Evolutionary conservation across 2,113 vertebrate species (phyloP).

Genomic region (Passer montanus): DNA sequence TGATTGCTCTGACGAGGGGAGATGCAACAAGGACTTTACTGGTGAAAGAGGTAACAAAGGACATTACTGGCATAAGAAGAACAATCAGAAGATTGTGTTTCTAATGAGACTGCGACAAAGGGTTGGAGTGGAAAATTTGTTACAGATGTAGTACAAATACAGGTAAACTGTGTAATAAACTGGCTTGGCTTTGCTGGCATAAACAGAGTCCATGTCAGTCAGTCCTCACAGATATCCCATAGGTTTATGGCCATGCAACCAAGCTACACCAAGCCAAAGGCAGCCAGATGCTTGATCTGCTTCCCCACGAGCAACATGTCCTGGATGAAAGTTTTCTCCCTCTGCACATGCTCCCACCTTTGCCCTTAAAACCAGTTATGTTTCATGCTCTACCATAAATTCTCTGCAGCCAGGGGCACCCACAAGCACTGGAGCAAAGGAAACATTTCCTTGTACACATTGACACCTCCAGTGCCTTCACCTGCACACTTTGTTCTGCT

Average conservation of each 20-base stretch:
- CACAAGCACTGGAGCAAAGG: background rate
- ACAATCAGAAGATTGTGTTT: background rate
- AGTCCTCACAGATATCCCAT: background rate
- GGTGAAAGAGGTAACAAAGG: background rate
- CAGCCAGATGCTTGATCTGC: background rate
- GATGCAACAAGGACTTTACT: background rate
- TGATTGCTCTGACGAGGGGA: background rate
- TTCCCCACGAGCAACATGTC: background rate
- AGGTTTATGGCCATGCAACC: background rate
- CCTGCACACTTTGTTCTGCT: background rate
- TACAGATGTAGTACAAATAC: accelerated
- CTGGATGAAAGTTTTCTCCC: background rate
- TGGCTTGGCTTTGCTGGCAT: background rate
- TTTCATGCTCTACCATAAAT: background rate
- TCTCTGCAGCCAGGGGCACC: background rate
- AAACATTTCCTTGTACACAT: background rate
- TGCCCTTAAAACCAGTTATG: background rate
- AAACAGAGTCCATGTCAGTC: background rate
- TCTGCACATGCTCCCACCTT: background rate
- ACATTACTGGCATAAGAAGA: background rate
- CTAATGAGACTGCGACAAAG: background rate
- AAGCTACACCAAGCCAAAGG: background rate
- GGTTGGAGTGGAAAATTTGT: background rate
- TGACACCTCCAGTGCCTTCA: background rate
- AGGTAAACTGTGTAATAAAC: background rate